These are phyloP conservation scores for Smittia sp. DNA, from an alignment of 2,888 invertebrate genomes.

Conservation along the genomic window DNA sequence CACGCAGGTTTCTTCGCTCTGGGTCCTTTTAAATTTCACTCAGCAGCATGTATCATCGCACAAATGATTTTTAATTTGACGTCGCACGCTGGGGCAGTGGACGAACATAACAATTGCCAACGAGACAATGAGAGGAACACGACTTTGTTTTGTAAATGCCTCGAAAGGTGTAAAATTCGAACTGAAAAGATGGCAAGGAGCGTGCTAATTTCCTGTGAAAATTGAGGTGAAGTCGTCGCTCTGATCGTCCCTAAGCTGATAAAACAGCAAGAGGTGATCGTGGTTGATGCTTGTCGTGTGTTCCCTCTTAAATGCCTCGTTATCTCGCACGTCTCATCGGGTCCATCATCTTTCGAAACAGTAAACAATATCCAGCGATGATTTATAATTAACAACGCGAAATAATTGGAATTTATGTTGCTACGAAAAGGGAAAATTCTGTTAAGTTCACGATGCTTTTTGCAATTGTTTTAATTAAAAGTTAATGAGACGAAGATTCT, in stretches of 20 bases:
- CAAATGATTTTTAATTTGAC: conserved; percentile 41
- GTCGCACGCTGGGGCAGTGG: conserved; percentile 29
- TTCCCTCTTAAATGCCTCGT: neutral
- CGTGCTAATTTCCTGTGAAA: conserved; percentile 42
- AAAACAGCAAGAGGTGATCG: neutral
- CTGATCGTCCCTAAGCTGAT: conserved; percentile 15
- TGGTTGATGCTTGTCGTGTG: conserved; percentile 9
- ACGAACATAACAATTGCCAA: conserved; percentile 4
- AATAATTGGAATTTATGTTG: conserved; percentile 19
- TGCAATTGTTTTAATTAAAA: conserved; percentile 12
- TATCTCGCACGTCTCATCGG: conserved; percentile 13
- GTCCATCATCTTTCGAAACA: neutral
- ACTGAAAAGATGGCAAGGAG: conserved; percentile 27
- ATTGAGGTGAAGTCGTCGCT: conserved; percentile 20
- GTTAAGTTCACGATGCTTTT: neutral
- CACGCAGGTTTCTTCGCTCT: conserved; percentile 27
- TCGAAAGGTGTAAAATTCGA: conserved; percentile 40
- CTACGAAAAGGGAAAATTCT: neutral
- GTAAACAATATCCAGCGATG: no score
- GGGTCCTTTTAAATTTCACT: conserved; percentile 19
- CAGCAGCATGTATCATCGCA: conserved; percentile 15
- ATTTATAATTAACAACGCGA: neutral
- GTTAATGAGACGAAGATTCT: neutral
- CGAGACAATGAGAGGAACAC: conserved; percentile 23
- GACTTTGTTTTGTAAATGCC: conserved; percentile 36